phyloP scores from a whole-genome alignment of 1,140 invertebrate genomes.

The Hyposmocoma kahamanoa region DNA sequence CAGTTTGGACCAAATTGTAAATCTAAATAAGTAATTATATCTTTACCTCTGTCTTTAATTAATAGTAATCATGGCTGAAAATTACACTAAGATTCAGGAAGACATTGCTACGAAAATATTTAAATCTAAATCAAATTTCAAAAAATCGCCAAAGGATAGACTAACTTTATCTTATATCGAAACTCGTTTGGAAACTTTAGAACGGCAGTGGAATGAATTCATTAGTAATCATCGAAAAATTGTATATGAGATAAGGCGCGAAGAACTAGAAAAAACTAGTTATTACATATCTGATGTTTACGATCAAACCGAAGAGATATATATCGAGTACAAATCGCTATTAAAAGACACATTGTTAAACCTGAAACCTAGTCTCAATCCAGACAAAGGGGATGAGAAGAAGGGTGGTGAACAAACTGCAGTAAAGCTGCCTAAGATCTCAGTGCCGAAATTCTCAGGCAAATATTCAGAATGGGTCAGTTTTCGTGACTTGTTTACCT shows the following conservation, averaged over 20 bases:
- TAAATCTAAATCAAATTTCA: too few species aligned
- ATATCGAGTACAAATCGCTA: too few species aligned
- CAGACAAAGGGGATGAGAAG: not conserved
- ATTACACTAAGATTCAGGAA: too few species aligned
- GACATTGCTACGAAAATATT: too few species aligned
- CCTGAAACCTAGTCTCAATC: not conserved
- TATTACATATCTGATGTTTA: slow-evolving; percentile 25
- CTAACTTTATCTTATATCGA: slow-evolving; percentile 23
- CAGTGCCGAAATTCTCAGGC: slow-evolving; percentile 8
- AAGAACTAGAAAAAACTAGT: slow-evolving; percentile 7
- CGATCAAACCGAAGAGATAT: too few species aligned
- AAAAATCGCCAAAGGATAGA: slow-evolving; percentile 23
- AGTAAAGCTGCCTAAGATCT: slow-evolving; percentile 8
- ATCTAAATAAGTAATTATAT: too few species aligned
- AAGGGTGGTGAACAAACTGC: too few species aligned
- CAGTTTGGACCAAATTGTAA: too few species aligned
- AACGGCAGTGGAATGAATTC: slow-evolving; percentile 24
- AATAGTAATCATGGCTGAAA: too few species aligned
- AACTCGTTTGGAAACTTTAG: slow-evolving; percentile 13
- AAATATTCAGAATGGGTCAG: slow-evolving; percentile 8
- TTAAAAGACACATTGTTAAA: not conserved
- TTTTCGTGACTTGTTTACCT: slow-evolving; percentile 10
- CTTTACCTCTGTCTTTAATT: too few species aligned
- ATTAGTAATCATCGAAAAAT: slow-evolving; percentile 14
- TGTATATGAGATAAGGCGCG: slow-evolving; percentile 16